phyloP scores from a whole-genome alignment of 2,888 invertebrate genomes.

The Lasioglossum lativentre region DNA sequence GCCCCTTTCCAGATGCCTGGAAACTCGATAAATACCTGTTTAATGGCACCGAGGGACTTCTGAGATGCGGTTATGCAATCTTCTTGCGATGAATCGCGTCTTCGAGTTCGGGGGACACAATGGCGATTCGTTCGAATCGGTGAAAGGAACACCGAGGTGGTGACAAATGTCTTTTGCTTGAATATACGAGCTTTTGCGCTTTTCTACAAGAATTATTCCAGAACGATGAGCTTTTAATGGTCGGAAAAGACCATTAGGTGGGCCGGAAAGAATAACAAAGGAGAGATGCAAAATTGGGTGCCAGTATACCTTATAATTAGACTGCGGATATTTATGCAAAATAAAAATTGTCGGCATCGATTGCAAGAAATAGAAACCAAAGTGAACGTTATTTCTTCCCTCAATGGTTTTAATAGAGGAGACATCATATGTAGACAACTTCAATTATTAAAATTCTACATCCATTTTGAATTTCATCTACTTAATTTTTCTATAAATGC shows the following conservation, averaged over 20 bases:
- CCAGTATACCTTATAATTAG: too few species aligned
- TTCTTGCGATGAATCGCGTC: constrained; percentile 26
- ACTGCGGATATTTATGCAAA: too few species aligned
- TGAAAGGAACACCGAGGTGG: background rate
- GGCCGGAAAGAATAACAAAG: too few species aligned
- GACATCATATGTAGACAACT: too few species aligned
- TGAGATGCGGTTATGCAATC: constrained; percentile 73
- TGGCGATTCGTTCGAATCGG: constrained; percentile 6
- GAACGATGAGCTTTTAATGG: background rate
- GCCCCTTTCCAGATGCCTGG: constrained; percentile 61
- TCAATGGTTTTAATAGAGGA: too few species aligned
- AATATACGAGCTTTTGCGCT: background rate
- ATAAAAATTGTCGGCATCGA: too few species aligned
- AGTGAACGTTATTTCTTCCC: too few species aligned
- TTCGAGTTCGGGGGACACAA: constrained; percentile 24
- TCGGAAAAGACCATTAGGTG: background rate
- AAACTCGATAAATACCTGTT: constrained; percentile 79
- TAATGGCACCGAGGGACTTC: constrained; percentile 71
- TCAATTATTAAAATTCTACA: too few species aligned
- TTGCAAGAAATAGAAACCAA: too few species aligned
- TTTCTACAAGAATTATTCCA: background rate
- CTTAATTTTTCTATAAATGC: too few species aligned
- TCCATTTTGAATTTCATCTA: too few species aligned
- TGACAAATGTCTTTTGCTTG: constrained; percentile 11
- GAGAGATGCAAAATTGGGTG: too few species aligned